Evolutionary conservation across 2,797 vertebrate species (phyloP).

Genomic region (Pseudochirops cupreus): DNA sequence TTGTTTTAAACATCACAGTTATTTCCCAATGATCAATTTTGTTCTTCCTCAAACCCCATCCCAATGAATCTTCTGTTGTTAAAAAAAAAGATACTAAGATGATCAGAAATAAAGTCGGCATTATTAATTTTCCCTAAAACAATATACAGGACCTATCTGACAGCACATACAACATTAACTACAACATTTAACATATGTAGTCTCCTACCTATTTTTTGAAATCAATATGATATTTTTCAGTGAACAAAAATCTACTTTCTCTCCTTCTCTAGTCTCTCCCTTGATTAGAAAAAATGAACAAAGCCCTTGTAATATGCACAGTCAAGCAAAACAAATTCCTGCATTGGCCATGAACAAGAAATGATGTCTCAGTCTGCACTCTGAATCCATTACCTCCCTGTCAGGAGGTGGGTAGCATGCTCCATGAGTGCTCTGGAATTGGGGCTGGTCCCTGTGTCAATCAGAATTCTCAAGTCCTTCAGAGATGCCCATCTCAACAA

Average conservation of each 20-base stretch:
- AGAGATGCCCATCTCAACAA: background rate
- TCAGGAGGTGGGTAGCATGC: background rate
- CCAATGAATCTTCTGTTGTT: background rate
- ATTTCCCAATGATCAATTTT: background rate
- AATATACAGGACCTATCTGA: background rate
- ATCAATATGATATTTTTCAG: background rate
- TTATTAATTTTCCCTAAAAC: background rate
- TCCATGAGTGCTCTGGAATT: background rate
- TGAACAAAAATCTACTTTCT: background rate
- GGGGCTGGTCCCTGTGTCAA: background rate
- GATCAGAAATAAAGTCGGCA: background rate
- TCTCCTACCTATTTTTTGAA: background rate
- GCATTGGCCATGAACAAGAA: background rate
- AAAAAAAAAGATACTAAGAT: background rate
- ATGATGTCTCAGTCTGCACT: background rate
- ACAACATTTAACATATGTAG: background rate
- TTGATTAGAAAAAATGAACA: background rate
- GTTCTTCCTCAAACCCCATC: background rate
- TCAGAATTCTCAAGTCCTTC: background rate
- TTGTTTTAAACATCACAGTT: background rate
- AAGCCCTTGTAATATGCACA: background rate
- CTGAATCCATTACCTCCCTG: background rate
- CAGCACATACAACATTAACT: background rate
- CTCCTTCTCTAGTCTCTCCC: background rate
- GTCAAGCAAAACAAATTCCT: background rate